phyloP scores from a whole-genome alignment of 2,113 vertebrate genomes.

The Typhlomys cinereus region DNA sequence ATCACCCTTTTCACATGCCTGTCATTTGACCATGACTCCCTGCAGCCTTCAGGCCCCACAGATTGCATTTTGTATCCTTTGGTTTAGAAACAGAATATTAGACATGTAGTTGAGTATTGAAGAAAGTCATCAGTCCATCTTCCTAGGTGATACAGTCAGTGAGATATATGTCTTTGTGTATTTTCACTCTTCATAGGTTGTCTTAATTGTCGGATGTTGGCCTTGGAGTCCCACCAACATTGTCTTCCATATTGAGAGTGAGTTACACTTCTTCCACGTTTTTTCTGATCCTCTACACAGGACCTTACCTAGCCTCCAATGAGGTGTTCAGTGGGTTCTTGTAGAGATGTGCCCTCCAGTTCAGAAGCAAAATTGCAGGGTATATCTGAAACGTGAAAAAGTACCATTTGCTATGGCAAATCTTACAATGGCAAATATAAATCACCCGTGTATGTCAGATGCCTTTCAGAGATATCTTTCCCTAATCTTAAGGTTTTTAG shows the following conservation, averaged over 20 bases:
- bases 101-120: neutral
- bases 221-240: neutral
- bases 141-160: neutral
- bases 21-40: neutral
- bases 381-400: neutral
- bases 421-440: neutral
- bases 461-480: neutral
- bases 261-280: neutral
- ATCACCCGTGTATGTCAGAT: neutral
- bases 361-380: neutral
- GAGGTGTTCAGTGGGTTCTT: neutral
- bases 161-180: too few species aligned
- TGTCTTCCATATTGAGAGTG: neutral
- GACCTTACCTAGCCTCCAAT: too few species aligned
- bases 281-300: neutral
- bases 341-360: neutral
- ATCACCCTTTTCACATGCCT: neutral
- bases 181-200: neutral
- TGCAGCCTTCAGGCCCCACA: neutral
- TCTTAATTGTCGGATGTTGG: neutral
- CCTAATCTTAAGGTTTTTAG: slow-evolving; percentile 1
- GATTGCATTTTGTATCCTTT: neutral
- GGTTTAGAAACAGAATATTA: neutral
- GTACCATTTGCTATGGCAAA: neutral
- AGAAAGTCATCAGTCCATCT: neutral